Evolutionary conservation across 92 coral and sea anemone genomes (phyloP).

Genomic region (Micromussa lordhowensis): DNA sequence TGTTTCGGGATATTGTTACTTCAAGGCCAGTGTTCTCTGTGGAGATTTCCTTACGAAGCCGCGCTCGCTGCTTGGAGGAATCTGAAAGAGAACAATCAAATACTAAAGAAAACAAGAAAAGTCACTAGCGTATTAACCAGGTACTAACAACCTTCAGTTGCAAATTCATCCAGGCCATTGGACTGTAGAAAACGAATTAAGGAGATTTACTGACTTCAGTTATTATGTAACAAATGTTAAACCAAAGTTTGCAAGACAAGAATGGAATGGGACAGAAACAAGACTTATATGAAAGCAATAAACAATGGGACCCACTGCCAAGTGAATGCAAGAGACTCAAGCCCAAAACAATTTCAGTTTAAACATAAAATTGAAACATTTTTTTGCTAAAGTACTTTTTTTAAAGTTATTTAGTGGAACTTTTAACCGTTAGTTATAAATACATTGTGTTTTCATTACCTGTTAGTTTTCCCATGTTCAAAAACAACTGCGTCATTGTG

Average conservation of each 20-base stretch:
- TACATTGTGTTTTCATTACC: no score
- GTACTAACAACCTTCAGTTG: background rate
- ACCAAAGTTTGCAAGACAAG: slow-evolving; percentile 30
- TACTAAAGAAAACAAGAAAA: background rate
- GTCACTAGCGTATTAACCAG: background rate
- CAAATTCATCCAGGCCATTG: background rate
- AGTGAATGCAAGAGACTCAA: slow-evolving; percentile 13
- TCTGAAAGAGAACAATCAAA: slow-evolving; percentile 21
- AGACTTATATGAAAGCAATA: slow-evolving; percentile 13
- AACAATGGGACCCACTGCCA: slow-evolving; percentile 26
- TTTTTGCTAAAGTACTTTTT: no score
- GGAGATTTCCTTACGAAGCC: slow-evolving; percentile 34
- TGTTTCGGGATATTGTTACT: slow-evolving; percentile 16
- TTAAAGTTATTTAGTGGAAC: no score
- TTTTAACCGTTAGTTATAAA: no score
- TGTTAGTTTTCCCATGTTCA: no score
- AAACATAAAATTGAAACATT: no score
- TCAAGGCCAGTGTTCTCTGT: slow-evolving; percentile 28
- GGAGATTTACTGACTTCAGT: slow-evolving; percentile 4
- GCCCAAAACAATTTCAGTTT: no score
- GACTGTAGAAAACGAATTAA: slow-evolving; percentile 1
- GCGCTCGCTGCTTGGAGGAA: slow-evolving; percentile 46
- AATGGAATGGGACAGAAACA: slow-evolving; percentile 24
- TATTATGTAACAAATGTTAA: background rate
- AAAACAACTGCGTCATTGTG: background rate